A percentile compares a stretch with the other conserved stretches of the same genome.
Evolutionary conservation across 2,888 invertebrate genomes (phyloP).

Genomic region (Acanthacorydalis orientalis): DNA sequence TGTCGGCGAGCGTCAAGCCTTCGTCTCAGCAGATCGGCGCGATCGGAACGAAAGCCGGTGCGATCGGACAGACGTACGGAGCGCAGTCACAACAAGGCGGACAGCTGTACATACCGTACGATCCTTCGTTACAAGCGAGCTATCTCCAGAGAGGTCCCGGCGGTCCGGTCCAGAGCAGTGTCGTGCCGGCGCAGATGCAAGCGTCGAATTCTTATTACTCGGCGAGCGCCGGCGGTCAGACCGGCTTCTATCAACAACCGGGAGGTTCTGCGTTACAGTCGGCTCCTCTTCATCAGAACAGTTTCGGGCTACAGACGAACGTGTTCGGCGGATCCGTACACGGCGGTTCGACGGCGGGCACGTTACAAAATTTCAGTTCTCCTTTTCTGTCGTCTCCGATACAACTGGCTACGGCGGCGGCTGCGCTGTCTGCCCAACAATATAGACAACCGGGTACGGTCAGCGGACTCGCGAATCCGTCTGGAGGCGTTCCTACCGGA

Average conservation of each 20-base stretch:
- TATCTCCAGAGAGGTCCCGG: constrained; percentile 44
- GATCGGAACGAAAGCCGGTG: constrained; percentile 41
- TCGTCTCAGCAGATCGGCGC: constrained; percentile 69
- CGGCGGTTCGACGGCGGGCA: constrained; percentile 26
- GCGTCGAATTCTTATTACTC: constrained; percentile 34
- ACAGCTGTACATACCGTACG: constrained; percentile 41
- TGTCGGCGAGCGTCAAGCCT: constrained; percentile 76
- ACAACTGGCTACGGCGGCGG: constrained; percentile 41
- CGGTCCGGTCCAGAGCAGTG: constrained; percentile 27
- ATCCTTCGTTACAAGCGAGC: constrained; percentile 34
- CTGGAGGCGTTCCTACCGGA: constrained; percentile 20
- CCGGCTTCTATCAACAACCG: constrained; percentile 32
- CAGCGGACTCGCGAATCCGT: constrained; percentile 14
- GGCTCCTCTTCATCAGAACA: constrained; percentile 25
- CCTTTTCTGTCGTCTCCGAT: constrained; percentile 44
- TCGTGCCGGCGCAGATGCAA: constrained; percentile 27
- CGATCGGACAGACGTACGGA: constrained; percentile 37
- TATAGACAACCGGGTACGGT: constrained; percentile 38
- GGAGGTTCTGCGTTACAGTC: constrained; percentile 26
- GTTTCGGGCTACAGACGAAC: constrained; percentile 31
- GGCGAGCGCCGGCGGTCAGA: constrained; percentile 30
- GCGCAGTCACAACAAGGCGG: constrained; percentile 33
- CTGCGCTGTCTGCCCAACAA: constrained; percentile 40
- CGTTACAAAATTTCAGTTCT: constrained; percentile 32
- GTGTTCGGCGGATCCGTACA: constrained; percentile 29